Evolutionary conservation across 2,888 invertebrate species (phyloP).

Genomic region (Bursaphelenchus okinawaensis): DNA sequence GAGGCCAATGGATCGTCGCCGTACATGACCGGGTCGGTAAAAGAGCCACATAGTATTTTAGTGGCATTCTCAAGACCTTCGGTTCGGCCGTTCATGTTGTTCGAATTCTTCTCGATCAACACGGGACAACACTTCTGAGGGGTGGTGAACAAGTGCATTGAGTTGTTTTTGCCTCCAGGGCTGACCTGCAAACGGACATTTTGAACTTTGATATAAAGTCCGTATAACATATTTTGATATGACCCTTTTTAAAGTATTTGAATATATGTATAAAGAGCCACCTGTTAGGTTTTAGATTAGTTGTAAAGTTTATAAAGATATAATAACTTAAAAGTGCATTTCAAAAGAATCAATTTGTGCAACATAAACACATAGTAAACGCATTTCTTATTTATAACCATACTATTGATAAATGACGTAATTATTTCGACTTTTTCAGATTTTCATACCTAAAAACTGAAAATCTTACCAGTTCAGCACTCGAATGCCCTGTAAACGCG

Average conservation of each 20-base stretch:
- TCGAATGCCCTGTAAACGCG: conserved; percentile 22
- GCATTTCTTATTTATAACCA: too few species aligned
- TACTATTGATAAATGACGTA: neutral
- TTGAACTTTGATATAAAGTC: neutral
- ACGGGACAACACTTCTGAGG: conserved; percentile 38
- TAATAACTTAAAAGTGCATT: too few species aligned
- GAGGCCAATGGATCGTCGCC: conserved; percentile 16
- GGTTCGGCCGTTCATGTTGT: conserved; percentile 15
- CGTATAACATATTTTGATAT: too few species aligned
- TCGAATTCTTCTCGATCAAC: conserved; percentile 35
- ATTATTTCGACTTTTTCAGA: neutral
- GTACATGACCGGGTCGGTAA: conserved; percentile 35
- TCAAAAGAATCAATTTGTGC: too few species aligned
- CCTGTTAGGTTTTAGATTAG: too few species aligned
- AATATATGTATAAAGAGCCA: too few species aligned
- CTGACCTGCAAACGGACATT: too few species aligned
- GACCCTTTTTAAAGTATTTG: too few species aligned
- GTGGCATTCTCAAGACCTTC: conserved; percentile 23
- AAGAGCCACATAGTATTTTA: conserved; percentile 42
- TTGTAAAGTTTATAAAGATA: too few species aligned
- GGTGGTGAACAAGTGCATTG: conserved; percentile 12
- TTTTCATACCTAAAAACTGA: neutral
- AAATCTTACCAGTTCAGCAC: conserved; percentile 27
- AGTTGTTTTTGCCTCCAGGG: conserved; percentile 9
- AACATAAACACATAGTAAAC: too few species aligned